Base-by-base conservation (phyloP, 2,888 invertebrate genomes). In the Andrena haemorrhoa region DNA sequence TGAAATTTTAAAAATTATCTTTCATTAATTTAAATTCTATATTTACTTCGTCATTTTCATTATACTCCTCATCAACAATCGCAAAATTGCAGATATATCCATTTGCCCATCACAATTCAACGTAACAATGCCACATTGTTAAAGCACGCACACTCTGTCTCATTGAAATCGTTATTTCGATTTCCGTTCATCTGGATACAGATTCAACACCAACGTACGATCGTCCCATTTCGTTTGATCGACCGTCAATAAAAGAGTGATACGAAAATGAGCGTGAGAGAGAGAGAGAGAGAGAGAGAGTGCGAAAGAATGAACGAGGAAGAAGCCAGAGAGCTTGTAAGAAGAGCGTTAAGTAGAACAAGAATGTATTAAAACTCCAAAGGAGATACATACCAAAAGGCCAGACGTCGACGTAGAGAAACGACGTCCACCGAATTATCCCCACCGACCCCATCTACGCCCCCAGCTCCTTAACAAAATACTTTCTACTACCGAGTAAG, bases 401-500 rank as follows among this genome's bases (percentile, higher is more conserved):
- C 26, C 51, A 72, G 78, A 71, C 26, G 35, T 80, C 73, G 71
- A 35, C 53, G 65, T 86, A 75, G 79, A 53, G 65, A 75, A 75
- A 75, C 64, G 63, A 80, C 61, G 79, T 73, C 72, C 75, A 77
- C 68, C 79, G 70, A 82, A 82, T 79, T 81, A 79, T 69, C 58
- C 41, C 16, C 41, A 33, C 64, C 26, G 58, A n/a, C 49, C 64
- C 35, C 68, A 23, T 33, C 29, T 63, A 70, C 49, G 29, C 29
- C 58, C 16, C 53, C 65, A 72, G 2, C 71, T 63, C 76, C 61
- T 61, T 75, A 74, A 82, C 76, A 68, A 61, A 83, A 65, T 89
- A 90, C 89, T 88, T 89, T 88, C 86, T 88, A 86, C 83, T 86
- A 83, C 76, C 73, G 74, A 80, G 66, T 85, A 81, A 79, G 81